Evolutionary conservation across 2,888 invertebrate genomes (phyloP).

Genomic region (Linnaemya tessellans): DNA sequence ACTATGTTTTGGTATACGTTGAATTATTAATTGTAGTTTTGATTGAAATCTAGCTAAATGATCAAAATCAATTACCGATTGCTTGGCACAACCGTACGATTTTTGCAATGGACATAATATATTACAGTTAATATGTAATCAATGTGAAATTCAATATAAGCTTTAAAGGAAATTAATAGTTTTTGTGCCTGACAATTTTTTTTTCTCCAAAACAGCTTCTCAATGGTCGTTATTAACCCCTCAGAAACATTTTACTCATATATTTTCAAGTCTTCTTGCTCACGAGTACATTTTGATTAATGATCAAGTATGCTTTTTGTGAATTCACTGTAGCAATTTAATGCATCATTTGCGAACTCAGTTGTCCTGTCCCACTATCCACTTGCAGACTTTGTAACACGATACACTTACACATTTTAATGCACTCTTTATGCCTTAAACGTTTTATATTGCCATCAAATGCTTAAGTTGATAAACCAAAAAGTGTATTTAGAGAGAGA

Average conservation of each 20-base stretch:
- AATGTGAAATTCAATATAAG: no score
- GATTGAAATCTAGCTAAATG: no score
- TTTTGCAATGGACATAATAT: no score
- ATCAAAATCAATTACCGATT: no score
- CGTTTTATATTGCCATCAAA: neutral
- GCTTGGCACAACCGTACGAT: no score
- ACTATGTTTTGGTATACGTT: no score
- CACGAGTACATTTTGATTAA: slow-evolving; percentile 8
- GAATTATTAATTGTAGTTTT: no score
- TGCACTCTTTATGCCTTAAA: neutral
- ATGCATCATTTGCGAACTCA: slow-evolving; percentile 17
- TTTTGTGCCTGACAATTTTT: no score
- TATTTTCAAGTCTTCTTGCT: neutral
- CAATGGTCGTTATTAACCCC: neutral
- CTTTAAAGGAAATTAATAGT: no score
- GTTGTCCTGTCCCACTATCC: neutral
- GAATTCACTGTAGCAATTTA: neutral
- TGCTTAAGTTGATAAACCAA: neutral
- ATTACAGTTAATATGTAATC: no score
- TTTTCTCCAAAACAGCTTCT: neutral
- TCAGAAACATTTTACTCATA: neutral
- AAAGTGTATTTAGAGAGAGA: neutral
- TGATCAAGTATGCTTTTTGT: neutral
- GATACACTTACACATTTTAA: slow-evolving; percentile 27
- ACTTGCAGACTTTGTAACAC: slow-evolving; percentile 5